A percentile compares a stretch with the other conserved stretches of the same genome.
Evolutionary conservation across 2,888 invertebrate genomes (phyloP).

Genomic region (Agrotis clavis): DNA sequence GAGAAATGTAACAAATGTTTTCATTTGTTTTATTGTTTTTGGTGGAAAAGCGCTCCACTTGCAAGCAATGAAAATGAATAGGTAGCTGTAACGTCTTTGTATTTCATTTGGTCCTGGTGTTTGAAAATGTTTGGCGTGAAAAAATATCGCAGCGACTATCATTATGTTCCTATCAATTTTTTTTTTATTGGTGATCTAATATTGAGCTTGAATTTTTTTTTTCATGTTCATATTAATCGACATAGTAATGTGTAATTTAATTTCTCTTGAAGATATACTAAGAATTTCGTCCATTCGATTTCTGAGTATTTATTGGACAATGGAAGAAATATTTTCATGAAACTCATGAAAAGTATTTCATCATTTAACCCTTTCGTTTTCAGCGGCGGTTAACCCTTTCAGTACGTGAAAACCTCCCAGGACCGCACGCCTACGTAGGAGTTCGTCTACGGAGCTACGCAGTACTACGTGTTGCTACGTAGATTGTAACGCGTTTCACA

Average conservation of each 20-base stretch:
- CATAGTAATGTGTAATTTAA: no score
- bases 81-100: constrained; percentile 4
- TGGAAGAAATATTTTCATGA: constrained; percentile 29
- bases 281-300: neutral
- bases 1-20: constrained; percentile 56
- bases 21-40: constrained; percentile 27
- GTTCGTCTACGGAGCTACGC: constrained; percentile 70
- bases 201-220: neutral
- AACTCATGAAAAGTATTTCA: constrained; percentile 29
- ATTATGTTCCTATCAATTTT: no score
- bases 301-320: constrained; percentile 7
- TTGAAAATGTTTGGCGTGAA: constrained; percentile 47
- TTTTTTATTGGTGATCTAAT: no score
- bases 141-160: constrained; percentile 39
- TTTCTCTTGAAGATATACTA: neutral
- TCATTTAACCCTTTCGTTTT: constrained; percentile 67
- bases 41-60: constrained; percentile 12
- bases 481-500: constrained; percentile 55
- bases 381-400: constrained; percentile 85
- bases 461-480: constrained; percentile 57
- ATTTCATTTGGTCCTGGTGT: constrained; percentile 63
- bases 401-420: constrained; percentile 86
- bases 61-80: constrained; percentile 13
- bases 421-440: constrained; percentile 74
- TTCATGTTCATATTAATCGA: no score